These are phyloP conservation scores for Gadus macrocephalus DNA, from an alignment of 2,113 vertebrate genomes.

Conservation along the genomic window DNA sequence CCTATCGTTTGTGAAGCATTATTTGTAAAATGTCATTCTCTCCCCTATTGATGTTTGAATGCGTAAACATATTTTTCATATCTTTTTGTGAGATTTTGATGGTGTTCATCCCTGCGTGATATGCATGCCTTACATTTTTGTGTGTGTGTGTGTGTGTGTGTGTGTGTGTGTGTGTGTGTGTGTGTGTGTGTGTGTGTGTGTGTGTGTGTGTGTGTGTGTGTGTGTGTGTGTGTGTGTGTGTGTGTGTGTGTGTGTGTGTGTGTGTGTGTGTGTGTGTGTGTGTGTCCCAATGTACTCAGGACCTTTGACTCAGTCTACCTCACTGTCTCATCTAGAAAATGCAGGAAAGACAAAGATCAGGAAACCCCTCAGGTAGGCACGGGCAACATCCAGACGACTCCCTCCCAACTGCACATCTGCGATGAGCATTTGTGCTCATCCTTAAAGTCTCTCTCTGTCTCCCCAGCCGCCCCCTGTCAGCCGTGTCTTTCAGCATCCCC, in stretches of 20 bases:
- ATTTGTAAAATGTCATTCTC: conserved; percentile 4
- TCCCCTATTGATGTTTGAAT: not conserved
- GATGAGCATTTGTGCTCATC: conserved; percentile 7
- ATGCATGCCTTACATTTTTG: conserved; percentile 57
- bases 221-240: not conserved
- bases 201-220: conserved; percentile 26
- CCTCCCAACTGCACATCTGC: not conserved
- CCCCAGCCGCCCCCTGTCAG: conserved; percentile 81
- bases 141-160: conserved; percentile 8
- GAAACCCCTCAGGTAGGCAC: conserved; percentile 78
- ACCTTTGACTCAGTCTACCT: conserved; percentile 84
- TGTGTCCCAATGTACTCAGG: conserved; percentile 70
- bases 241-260: conserved; percentile 26
- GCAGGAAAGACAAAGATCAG: conserved; percentile 82
- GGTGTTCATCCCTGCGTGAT: conserved; percentile 46
- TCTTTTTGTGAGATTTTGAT: conserved; percentile 15
- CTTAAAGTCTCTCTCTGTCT: not conserved
- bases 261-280: conserved; percentile 34
- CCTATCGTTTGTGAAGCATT: conserved; percentile 19
- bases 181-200: conserved; percentile 49
- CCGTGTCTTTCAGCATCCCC: conserved; percentile 90
- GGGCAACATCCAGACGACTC: not conserved
- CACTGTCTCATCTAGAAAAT: conserved; percentile 89
- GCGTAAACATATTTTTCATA: not conserved
- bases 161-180: conserved; percentile 37